Base-by-base conservation (phyloP, 2,797 vertebrate genomes). In the Oreochromis mossambicus region DNA sequence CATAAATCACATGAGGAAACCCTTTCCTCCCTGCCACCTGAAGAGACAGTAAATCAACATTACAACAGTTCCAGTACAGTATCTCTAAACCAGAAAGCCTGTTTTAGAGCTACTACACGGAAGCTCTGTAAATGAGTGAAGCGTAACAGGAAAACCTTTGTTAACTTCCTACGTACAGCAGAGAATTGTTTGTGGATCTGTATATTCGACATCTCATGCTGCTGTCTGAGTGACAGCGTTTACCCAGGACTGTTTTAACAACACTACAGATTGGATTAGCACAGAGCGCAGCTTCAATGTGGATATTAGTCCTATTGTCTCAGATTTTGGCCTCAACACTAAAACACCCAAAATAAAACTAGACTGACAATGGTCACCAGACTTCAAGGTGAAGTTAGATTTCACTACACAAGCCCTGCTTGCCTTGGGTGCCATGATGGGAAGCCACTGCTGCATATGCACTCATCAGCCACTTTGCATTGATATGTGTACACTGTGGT, bases 21-120 rank as follows among this genome's bases (percentile, higher is more conserved):
- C 96, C 96, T 90, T 97, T 97, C 77, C 97, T 96, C 10, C 97
- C 96, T 0, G 96, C 96, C 78, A 97, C 97, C 96, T 96, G 79
- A 70, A 58, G 50, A 85, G 75, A 87, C 38, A 29, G 21, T 15
- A 19, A 15, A 70, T 21, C 66, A 46, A 6, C 66, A 17, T 70
- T 26, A 11, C 38, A 70, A 5, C 19, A 21, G 7, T 2, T 48
- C 46, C 29, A 9, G 3, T 2, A 46, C 5, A 51, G 36, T 8
- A 8, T 3, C 26, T 24, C 83, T 7, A 5, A 11, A 21, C 11
- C 61, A 46, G 19, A 48, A 8, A 24, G 19, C 34, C 3, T 32
- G 66, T 6, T 5, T 61, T 0, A 61, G 58, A 61, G 29, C 56
- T 61, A 8, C 43, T 19, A 7, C 36, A 48, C 2, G 9, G 5